Base-by-base conservation (phyloP, 2,797 vertebrate genomes). In the Gastrophryne carolinensis region DNA sequence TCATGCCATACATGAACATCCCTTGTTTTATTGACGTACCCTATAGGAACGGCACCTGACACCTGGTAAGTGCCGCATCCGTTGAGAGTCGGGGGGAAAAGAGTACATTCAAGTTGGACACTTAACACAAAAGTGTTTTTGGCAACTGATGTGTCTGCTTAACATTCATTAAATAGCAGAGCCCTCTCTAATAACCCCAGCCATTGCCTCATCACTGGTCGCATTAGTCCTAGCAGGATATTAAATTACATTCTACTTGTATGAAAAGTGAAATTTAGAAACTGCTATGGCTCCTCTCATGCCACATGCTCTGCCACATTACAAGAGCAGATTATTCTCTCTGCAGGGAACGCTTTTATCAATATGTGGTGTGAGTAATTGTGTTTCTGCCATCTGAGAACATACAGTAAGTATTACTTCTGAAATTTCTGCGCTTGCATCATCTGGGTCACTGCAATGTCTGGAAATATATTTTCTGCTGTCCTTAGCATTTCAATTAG, bases 401-500 rank as follows among this genome's bases (percentile, higher is more conserved):
- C 63, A 32, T 23, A 8, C 11, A 19, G 24, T 29, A n/a, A 6
- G 15, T 11, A 24, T 60, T 19, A 15, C 34, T 30, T 27, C 8
- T 34, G 26, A 8, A 66, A 24, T n/a, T 24, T 35, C 6, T 5
- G 10, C 4, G 30, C 29, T 15, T 1, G 30, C 47, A 7, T 26
- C 32, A 27, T 68, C 15, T 52, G 17, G 30, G 11, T 47, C 30
- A 52, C 24, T 21, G 29, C n/a, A 12, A 50, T 23, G 44, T 35
- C 30, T 53, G 65, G 23, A 19, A 52, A 49, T 17, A 37, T 26
- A 35, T 12, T 37, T 44, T 35, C 17, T 35, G 37, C 27, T 32
- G 27, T 37, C 15, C 47, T 39, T 11, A 65, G 65, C 65, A 68
- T 68, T 56, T 56, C 34, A 68, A 67, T 67, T 10, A 67, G 50